These are phyloP conservation scores for Allacma fusca DNA, from an alignment of 2,888 invertebrate genomes.

Conservation along the genomic window DNA sequence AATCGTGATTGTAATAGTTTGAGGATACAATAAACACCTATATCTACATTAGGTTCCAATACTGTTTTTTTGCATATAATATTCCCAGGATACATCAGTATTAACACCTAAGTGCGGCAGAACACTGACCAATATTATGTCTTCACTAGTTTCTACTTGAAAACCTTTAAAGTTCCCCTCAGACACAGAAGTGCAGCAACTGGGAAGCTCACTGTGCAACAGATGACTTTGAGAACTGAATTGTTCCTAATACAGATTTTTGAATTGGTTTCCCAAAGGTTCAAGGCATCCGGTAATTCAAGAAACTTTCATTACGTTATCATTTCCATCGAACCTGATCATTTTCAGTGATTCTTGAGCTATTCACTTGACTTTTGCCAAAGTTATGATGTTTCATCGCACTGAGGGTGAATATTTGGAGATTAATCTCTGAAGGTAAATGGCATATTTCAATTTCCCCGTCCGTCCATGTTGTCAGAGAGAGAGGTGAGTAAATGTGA, in stretches of 20 bases:
- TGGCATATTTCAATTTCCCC: background rate
- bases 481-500: background rate
- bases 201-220: background rate
- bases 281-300: constrained; percentile 8
- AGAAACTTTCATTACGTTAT: constrained; percentile 11
- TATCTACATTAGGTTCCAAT: background rate
- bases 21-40: background rate
- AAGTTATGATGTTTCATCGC: background rate
- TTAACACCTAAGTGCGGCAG: constrained; percentile 2
- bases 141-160: background rate
- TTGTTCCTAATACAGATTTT: background rate
- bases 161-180: too few relatives aligned
- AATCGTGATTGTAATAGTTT: constrained; percentile 8
- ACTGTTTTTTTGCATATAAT: too few relatives aligned
- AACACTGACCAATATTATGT: background rate
- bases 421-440: background rate
- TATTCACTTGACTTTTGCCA: background rate
- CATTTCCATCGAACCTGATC: background rate
- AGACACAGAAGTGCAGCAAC: too few relatives aligned
- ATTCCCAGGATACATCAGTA: background rate
- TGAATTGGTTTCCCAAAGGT: background rate
- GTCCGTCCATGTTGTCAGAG: background rate
- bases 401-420: background rate
- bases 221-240: background rate
- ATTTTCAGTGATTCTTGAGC: background rate